Base-by-base conservation (phyloP, 2,888 invertebrate species). In the Lydus trimaculatus region DNA sequence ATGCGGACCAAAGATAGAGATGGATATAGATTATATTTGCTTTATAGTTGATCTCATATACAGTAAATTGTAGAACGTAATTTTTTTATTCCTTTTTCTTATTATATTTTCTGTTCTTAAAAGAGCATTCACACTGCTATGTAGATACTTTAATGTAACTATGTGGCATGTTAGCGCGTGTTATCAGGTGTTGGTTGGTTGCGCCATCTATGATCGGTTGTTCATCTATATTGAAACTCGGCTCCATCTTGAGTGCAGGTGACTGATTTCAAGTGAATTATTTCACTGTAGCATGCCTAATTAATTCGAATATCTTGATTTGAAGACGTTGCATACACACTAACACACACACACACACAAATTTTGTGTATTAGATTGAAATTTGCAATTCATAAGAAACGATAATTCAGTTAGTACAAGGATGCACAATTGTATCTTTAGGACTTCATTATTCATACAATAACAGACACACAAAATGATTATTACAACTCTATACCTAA, bases 281-380 rank as follows among this genome's bases (percentile, higher is more conserved):
- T 65, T 58, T 17, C 36, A 31, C 61, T 36, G n/a, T 43, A 31
- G 17, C 28, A 33, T 28, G 61, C 65, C 52, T 68, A 68, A 68
- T 65, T 67, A 67, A 64, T 67, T 67, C 63, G 64, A 67, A 67
- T 64, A 43, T 43, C 43, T 43, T 25, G 52, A 52, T 52, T 25
- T 25, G 52, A 52, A 52, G 52, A 52, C 25, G 25, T 52, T 52
- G 8, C 36, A 36, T 5, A 4, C 36, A 15, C 36, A 36, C 15
- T 15, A 1, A 15, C 15, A 4, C 36, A 15, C 36, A 36, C 15
- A 36, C 15, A 15, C 52, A 52, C 52, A 48, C 11, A 20, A 48
- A 48, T 48, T 48, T 17, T 48, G 8, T 17, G 23, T 52, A 52
- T 52, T 52, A 23, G 23, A 52, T 20, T 20, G 9, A 8, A 52